Evolutionary conservation across 1,140 invertebrate species (phyloP).

Genomic region (Leguminivora glycinivorella): DNA sequence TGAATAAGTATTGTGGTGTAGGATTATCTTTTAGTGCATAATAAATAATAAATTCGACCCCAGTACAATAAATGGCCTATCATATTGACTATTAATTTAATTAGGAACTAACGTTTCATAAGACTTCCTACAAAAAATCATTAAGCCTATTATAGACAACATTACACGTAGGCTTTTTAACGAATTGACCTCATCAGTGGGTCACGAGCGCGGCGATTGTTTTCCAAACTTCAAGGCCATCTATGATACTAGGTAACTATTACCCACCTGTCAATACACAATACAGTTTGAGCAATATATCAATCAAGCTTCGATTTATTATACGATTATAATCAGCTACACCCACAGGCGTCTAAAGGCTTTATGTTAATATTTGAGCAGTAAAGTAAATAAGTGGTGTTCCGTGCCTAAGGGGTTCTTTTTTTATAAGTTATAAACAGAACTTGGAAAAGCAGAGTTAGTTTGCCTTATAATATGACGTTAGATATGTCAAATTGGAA

Average conservation of each 20-base stretch:
- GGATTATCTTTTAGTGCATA: no score
- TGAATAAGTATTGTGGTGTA: no score
- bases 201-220: constrained; percentile 18
- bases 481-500: no score
- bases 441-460: no score
- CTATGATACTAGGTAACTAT: constrained; percentile 12
- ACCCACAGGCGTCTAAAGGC: constrained; percentile 15
- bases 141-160: background rate
- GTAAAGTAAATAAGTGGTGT: background rate
- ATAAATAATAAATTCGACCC: no score
- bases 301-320: constrained; percentile 25
- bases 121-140: background rate
- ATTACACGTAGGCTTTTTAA: constrained; percentile 19
- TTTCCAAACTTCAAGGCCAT: constrained; percentile 18
- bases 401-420: no score
- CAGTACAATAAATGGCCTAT: no score
- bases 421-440: no score
- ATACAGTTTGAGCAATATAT: constrained; percentile 27
- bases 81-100: background rate
- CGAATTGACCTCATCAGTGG: constrained; percentile 17
- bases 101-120: background rate
- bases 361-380: constrained; percentile 6
- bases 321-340: constrained; percentile 18
- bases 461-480: no score
- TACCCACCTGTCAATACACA: constrained; percentile 1